Conservation (phyloP, 2,888 invertebrate genomes). For the Helicoverpa assulta region DNA sequence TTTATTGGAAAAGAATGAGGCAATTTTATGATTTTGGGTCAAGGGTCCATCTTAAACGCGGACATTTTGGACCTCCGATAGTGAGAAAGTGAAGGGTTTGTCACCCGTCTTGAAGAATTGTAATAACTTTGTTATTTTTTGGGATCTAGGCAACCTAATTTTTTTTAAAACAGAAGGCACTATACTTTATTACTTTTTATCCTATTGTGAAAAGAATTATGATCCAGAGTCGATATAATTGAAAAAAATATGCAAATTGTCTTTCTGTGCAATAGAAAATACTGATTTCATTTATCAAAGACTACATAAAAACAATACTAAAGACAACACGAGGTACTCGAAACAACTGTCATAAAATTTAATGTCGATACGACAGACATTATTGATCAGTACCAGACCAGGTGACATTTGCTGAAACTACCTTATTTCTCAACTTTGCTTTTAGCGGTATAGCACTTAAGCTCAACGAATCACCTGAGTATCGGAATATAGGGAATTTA, state of each 20-base stretch:
- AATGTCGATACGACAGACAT: slow-evolving; percentile 8
- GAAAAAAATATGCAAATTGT: no score
- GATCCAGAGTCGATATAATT: no score
- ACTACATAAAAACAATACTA: slow-evolving; percentile 14
- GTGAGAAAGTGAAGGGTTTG: not conserved
- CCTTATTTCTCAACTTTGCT: slow-evolving; percentile 32
- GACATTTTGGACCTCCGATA: not conserved
- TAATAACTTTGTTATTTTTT: not conserved
- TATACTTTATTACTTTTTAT: no score
- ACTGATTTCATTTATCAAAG: not conserved
- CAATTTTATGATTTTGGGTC: slow-evolving; percentile 39
- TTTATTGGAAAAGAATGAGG: slow-evolving; percentile 29
- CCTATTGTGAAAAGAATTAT: no score
- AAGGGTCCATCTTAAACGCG: slow-evolving; percentile 24
- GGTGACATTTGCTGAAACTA: slow-evolving; percentile 37
- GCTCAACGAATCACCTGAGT: slow-evolving; percentile 2
- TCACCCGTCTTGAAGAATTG: not conserved
- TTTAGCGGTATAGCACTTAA: slow-evolving; percentile 26
- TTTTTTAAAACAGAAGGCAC: no score
- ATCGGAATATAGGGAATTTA: slow-evolving; percentile 10
- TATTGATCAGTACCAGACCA: slow-evolving; percentile 9
- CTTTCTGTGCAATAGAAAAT: no score
- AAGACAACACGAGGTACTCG: slow-evolving; percentile 7
- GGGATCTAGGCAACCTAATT: no score
- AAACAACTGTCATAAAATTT: slow-evolving; percentile 20